Evolutionary conservation across 2,113 vertebrate species (phyloP).

Genomic region (Solea senegalensis): DNA sequence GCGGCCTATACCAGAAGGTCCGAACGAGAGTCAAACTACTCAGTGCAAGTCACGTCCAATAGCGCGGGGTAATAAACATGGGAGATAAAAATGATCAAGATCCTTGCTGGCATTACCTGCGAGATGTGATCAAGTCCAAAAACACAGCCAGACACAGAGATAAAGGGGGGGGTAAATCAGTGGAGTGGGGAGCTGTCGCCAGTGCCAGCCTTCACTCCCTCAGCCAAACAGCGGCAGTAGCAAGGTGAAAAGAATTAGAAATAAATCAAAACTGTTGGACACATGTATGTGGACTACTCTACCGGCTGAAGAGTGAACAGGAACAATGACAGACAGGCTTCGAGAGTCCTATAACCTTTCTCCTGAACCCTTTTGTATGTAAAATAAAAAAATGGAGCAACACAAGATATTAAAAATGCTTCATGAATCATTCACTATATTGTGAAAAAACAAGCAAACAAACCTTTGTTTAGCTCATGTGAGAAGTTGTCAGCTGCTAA

Average conservation of each 20-base stretch:
- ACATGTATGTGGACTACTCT: too few relatives aligned
- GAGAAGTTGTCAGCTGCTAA: slow-evolving; percentile 22
- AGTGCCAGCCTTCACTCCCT: slow-evolving; percentile 15
- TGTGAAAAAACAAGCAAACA: slow-evolving; percentile 9
- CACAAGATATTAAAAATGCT: neutral
- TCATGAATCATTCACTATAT: slow-evolving; percentile 17
- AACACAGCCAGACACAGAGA: slow-evolving; percentile 30
- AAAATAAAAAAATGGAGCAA: neutral
- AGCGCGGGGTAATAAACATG: slow-evolving; percentile 32
- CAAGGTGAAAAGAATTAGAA: neutral
- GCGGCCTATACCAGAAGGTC: neutral
- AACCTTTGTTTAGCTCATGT: slow-evolving; percentile 1
- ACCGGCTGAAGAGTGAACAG: neutral
- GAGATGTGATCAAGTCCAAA: slow-evolving; percentile 38
- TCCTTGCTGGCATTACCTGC: slow-evolving; percentile 36
- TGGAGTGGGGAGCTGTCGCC: neutral
- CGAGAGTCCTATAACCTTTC: too few relatives aligned
- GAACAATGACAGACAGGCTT: neutral
- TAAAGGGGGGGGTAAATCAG: slow-evolving; percentile 47
- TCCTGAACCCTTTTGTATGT: too few relatives aligned
- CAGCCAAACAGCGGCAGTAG: slow-evolving; percentile 10
- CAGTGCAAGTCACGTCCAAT: slow-evolving; percentile 27
- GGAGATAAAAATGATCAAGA: slow-evolving; percentile 59
- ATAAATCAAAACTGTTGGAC: neutral
- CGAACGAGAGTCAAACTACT: neutral